Evolutionary conservation across 2,888 invertebrate genomes (phyloP).

Genomic region (Odontothrips loti): DNA sequence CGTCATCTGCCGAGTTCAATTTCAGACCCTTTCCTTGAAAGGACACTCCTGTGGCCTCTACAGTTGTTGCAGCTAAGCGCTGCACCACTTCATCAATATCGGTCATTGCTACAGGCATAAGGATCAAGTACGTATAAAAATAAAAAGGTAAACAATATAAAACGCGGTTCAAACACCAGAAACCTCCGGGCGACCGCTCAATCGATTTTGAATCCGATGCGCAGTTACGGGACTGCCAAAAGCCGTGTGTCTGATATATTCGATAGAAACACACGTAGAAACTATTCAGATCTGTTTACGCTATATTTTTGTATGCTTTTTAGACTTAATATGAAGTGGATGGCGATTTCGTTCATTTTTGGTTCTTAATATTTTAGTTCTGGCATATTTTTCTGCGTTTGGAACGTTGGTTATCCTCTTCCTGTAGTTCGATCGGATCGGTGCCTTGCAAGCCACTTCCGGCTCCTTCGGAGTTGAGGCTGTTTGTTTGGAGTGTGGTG

Average conservation of each 20-base stretch:
- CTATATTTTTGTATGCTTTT: background rate
- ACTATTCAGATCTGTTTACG: too few species aligned
- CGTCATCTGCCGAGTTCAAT: constrained; percentile 72
- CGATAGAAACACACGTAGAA: too few species aligned
- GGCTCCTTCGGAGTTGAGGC: too few species aligned
- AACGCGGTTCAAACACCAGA: background rate
- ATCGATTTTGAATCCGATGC: background rate
- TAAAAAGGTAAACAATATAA: background rate
- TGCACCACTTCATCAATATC: constrained; percentile 40
- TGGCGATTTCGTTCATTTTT: too few species aligned
- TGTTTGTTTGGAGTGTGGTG: background rate
- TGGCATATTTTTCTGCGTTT: background rate
- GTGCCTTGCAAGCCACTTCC: too few species aligned
- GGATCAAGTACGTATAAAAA: background rate
- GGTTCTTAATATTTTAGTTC: background rate
- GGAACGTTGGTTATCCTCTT: background rate
- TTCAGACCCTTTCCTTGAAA: constrained; percentile 77
- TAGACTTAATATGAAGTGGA: background rate
- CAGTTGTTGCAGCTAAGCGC: constrained; percentile 42
- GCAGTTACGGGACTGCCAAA: background rate
- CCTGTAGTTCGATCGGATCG: too few species aligned
- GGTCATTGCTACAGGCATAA: constrained; percentile 3
- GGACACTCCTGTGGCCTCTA: constrained; percentile 59
- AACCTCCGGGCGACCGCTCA: background rate
- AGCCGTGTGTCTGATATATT: background rate